Evolutionary conservation across 2,113 vertebrate species (phyloP).

Genomic region (Elgaria multicarinata): DNA sequence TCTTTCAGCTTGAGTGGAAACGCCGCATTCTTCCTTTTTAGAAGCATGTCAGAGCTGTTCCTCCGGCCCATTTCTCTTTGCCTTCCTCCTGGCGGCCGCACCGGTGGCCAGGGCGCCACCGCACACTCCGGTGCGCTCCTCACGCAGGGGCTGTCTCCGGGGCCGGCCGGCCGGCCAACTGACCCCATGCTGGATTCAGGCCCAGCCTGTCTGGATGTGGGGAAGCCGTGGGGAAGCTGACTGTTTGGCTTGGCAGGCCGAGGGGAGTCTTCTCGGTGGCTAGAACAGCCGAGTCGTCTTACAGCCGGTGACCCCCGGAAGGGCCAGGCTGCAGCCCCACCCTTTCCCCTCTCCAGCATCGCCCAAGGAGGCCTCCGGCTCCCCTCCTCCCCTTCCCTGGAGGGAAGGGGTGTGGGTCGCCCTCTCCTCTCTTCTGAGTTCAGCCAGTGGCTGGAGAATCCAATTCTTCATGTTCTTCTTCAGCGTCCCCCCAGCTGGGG

Average conservation of each 20-base stretch:
- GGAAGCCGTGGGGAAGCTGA: conserved; percentile 80
- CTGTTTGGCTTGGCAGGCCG: conserved; percentile 82
- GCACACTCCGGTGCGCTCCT: neutral
- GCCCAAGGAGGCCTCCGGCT: neutral
- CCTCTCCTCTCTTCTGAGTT: no score
- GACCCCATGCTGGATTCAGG: conserved; percentile 75
- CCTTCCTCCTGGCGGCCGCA: neutral
- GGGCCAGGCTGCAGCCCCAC: conserved; percentile 67
- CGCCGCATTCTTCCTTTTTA: conserved; percentile 82
- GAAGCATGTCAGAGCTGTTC: conserved; percentile 81
- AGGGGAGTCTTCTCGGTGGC: conserved; percentile 81
- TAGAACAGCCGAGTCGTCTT: conserved; percentile 74
- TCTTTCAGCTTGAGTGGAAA: conserved; percentile 80
- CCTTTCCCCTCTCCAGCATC: conserved; percentile 49
- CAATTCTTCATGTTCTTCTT: neutral
- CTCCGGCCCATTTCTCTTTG: conserved; percentile 74
- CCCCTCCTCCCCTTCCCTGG: neutral
- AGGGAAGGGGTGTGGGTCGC: no score
- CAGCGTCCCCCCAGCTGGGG: neutral
- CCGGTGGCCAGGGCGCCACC: neutral
- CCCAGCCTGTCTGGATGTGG: conserved; percentile 82
- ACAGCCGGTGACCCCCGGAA: conserved; percentile 78
- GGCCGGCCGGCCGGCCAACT: conserved; percentile 48
- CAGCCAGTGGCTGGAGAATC: neutral
- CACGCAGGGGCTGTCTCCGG: conserved; percentile 43